phyloP scores from a whole-genome alignment of 2,888 invertebrate genomes.

The Campoletis raptor region DNA sequence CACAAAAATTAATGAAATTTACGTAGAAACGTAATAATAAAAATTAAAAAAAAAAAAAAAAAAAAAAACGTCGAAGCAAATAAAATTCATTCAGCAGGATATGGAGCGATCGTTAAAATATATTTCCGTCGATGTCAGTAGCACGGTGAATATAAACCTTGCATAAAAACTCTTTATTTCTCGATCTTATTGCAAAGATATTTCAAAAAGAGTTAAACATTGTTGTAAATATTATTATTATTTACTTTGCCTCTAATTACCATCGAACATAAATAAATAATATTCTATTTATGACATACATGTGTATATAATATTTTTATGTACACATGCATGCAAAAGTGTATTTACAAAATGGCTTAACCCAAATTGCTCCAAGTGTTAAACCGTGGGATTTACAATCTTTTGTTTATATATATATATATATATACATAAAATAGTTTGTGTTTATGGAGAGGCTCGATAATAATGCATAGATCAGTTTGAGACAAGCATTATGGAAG shows the following conservation, averaged over 20 bases:
- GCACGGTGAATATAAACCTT: neutral
- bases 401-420: slow-evolving; percentile 27
- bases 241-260: neutral
- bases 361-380: slow-evolving; percentile 4
- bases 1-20: neutral
- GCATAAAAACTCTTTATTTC: slow-evolving; percentile 8
- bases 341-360: slow-evolving; percentile 20
- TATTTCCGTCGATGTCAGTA: neutral
- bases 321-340: neutral
- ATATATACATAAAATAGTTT: neutral
- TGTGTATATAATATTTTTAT: neutral
- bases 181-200: neutral
- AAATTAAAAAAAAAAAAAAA: neutral
- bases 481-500: slow-evolving; percentile 46
- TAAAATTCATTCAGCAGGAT: neutral
- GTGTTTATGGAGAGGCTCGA: slow-evolving; percentile 12
- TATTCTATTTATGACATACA: neutral
- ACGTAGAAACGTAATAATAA: neutral
- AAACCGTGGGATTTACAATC: slow-evolving; percentile 24
- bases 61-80: neutral
- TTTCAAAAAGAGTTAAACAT: neutral
- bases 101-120: slow-evolving; percentile 15
- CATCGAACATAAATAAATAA: neutral
- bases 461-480: slow-evolving; percentile 50
- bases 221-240: slow-evolving; percentile 16